Base-by-base conservation (phyloP, 2,797 vertebrate genomes). In the Molossus alvarezi region DNA sequence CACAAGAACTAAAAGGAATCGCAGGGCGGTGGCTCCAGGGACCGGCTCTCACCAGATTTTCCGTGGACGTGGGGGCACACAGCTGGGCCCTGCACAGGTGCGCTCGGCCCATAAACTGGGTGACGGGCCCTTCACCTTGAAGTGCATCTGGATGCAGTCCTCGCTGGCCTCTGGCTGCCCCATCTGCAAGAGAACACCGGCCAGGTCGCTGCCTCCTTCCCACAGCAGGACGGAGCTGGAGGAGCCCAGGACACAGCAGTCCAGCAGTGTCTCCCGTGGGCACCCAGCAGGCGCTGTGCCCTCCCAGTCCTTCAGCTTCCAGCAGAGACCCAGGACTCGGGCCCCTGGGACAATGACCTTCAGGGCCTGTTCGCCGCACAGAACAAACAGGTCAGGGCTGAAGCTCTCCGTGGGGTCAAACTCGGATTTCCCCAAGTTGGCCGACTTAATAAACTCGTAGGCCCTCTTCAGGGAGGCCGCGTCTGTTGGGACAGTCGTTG, bases 51-150 rank as follows among this genome's bases (percentile, higher is more conserved):
- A 99, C 99, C 99, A 98, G 95, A 94, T 98, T 98, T 53, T 98
- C 98, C 5, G 98, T 96, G 92, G 98, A 98, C 57, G 95, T 88
- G 7, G 98, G 99, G 88, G 98, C 98, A 91, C 98, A 98, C 95
- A 99, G 97, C 97, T 99, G 99, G 98, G 99, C 99, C 98, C 99
- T 98, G 98, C 99, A 99, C 98, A 99, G 98, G 98, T 99, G 99
- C 0, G 99, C 99, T 95, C 99, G 98, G 97, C 99, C 99, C 97
- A 99, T 97, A 98, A 99, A 99, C 97, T 99, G 99, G 98, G 99
- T 99, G 82, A 98, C 92, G 0, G 98, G 98, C 55, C 98, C 96
- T 98, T 99, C 93, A 96, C 98, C 98, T 99, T 99, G 98, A 99
- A 99, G 98, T 99, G 99, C 98, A 99, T 99, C 98, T 98, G 98